Conservation (phyloP, 2,113 vertebrate genomes). For the Morone chrysops region DNA sequence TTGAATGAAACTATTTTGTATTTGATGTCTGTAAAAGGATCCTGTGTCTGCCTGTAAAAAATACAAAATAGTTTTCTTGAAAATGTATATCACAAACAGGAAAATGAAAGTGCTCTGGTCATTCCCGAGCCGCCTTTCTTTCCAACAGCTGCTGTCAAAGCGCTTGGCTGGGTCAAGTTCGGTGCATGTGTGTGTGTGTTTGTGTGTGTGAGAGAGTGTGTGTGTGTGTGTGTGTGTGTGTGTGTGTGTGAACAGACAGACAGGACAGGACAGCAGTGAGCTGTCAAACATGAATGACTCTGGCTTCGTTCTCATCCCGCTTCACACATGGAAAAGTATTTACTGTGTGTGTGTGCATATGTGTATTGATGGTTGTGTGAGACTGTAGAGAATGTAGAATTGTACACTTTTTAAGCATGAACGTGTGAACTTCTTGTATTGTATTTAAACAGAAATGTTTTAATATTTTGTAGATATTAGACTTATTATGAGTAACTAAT, state of each 20-base stretch:
- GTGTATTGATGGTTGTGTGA: neutral
- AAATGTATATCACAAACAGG: neutral
- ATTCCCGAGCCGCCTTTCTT: neutral
- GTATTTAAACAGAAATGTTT: neutral
- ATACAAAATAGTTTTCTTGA: neutral
- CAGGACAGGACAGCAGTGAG: conserved; percentile 29
- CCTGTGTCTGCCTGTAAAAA: neutral
- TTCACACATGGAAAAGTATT: conserved; percentile 43
- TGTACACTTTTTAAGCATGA: neutral
- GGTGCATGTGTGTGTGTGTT: conserved; percentile 15
- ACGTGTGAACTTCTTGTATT: neutral
- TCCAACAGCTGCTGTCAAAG: conserved; percentile 50
- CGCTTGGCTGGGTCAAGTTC: conserved; percentile 46
- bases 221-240: conserved; percentile 17
- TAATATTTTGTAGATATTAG: neutral
- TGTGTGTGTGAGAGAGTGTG: conserved; percentile 22
- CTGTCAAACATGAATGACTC: conserved; percentile 46
- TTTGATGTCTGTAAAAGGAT: neutral
- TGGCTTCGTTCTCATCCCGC: conserved; percentile 25
- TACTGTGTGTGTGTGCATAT: neutral
- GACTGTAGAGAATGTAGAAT: neutral
- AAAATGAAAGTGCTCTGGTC: conserved; percentile 14
- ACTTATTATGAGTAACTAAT: no score
- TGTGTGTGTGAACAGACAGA: conserved; percentile 23
- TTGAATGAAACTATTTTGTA: neutral